phyloP scores from a whole-genome alignment of 1,140 invertebrate genomes.

The Panagrolaimus sp. region DNA sequence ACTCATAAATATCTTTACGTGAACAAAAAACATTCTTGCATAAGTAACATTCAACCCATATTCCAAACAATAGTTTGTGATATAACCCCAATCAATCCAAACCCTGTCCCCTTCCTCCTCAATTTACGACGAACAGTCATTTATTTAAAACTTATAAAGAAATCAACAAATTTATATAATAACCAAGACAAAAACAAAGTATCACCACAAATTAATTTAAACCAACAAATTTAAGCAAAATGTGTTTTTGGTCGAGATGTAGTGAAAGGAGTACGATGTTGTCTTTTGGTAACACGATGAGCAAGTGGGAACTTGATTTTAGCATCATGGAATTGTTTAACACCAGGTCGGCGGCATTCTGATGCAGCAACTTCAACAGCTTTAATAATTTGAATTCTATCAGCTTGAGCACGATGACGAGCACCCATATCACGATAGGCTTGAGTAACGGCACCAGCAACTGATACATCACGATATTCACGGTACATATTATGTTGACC shows the following conservation, averaged over 20 bases:
- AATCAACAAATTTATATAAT: constrained; percentile 13
- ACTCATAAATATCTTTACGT: too few species aligned
- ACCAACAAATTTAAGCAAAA: constrained; percentile 65
- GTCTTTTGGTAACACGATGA: constrained; percentile 72
- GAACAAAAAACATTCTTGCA: too few species aligned
- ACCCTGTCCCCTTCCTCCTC: neutral
- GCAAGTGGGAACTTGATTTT: constrained; percentile 92
- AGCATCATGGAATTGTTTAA: constrained; percentile 95
- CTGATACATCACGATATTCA: constrained; percentile 91
- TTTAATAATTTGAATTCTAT: constrained; percentile 96
- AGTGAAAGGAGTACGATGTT: constrained; percentile 63
- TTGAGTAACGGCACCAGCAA: constrained; percentile 89
- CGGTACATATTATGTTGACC: constrained; percentile 95
- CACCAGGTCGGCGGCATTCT: constrained; percentile 81
- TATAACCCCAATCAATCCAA: too few species aligned
- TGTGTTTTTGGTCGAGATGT: constrained; percentile 85
- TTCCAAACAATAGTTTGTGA: too few species aligned
- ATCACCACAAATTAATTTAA: neutral
- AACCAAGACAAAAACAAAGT: neutral
- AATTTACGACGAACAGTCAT: neutral
- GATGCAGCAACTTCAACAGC: constrained; percentile 80
- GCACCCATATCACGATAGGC: constrained; percentile 99
- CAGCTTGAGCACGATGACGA: constrained; percentile 88
- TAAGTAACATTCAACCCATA: too few species aligned
- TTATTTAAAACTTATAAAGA: constrained; percentile 23